Percentiles rank a stretch among this genome's conserved stretches.
These are phyloP conservation scores for Pteronura brasiliensis DNA, from an alignment of 2,113 vertebrate genomes.

Conservation along the genomic window DNA sequence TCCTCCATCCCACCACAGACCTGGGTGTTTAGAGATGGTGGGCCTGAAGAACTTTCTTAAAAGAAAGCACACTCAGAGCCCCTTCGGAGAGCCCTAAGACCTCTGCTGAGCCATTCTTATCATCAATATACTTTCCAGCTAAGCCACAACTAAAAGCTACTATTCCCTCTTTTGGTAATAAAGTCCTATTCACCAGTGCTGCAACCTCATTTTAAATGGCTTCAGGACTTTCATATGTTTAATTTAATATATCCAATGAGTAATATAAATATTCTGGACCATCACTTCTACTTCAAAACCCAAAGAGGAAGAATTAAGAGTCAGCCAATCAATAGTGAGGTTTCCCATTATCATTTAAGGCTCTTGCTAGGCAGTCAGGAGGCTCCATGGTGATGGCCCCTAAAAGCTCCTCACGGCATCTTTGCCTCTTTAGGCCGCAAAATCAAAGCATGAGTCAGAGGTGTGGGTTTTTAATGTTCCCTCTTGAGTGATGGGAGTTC, in stretches of 20 bases:
- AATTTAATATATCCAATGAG: conserved; percentile 79
- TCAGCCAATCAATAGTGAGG: conserved; percentile 82
- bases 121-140: conserved; percentile 44
- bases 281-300: conserved; percentile 78
- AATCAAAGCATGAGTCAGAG: conserved; percentile 70
- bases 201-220: conserved; percentile 77
- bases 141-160: conserved; percentile 75
- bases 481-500: conserved; percentile 57
- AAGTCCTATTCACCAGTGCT: conserved; percentile 49
- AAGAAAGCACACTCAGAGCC: not conserved
- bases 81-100: not conserved
- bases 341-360: conserved; percentile 84
- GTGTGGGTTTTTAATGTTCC: conserved; percentile 50
- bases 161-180: conserved; percentile 74
- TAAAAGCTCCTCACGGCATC: conserved; percentile 74
- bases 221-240: conserved; percentile 75
- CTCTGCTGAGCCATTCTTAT: conserved; percentile 15
- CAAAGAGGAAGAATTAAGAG: conserved; percentile 81
- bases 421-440: conserved; percentile 58
- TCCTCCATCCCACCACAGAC: not conserved
- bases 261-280: conserved; percentile 80
- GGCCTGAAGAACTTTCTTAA: conserved; percentile 2
- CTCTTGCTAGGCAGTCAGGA: conserved; percentile 83
- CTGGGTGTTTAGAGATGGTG: not conserved
- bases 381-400: conserved; percentile 68